These are phyloP conservation scores for Drosophila cognata DNA, from an alignment of 2,888 invertebrate genomes.

Conservation along the genomic window DNA sequence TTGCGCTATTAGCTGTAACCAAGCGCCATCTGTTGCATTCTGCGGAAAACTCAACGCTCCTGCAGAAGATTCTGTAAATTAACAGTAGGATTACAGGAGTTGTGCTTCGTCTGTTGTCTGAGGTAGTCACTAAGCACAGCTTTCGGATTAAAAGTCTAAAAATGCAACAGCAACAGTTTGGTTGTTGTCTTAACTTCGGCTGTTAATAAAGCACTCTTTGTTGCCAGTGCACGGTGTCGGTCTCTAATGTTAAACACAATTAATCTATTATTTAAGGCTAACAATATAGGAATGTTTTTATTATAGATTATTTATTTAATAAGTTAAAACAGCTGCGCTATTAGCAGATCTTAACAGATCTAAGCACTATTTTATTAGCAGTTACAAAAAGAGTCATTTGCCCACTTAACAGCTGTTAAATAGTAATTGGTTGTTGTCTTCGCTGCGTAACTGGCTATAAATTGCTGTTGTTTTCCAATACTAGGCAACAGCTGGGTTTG, in stretches of 20 bases:
- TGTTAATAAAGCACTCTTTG: not conserved
- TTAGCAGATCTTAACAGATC: not conserved
- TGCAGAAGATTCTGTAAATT: not conserved
- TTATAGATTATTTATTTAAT: not conserved
- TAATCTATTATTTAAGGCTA: not conserved
- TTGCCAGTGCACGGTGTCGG: not conserved
- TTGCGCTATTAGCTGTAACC: constrained; percentile 4
- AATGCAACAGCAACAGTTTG: not conserved
- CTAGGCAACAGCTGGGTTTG: not conserved
- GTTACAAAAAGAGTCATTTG: not conserved
- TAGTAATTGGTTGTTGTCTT: not conserved
- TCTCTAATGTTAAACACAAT: not conserved
- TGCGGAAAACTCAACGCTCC: not conserved
- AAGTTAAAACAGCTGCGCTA: not conserved
- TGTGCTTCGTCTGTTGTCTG: not conserved
- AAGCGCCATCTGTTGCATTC: constrained; percentile 4
- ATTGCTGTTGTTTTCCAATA: not conserved
- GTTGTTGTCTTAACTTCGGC: not conserved
- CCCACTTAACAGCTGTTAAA: not conserved
- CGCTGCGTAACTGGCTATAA: not conserved
- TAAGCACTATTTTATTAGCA: not conserved
- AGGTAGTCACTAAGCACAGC: not conserved
- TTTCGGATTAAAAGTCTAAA: not conserved
- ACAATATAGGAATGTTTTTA: not conserved
- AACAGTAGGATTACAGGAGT: not conserved